These are phyloP conservation scores for Dromas ardeola DNA, from an alignment of 2,113 vertebrate species.

Conservation along the genomic window DNA sequence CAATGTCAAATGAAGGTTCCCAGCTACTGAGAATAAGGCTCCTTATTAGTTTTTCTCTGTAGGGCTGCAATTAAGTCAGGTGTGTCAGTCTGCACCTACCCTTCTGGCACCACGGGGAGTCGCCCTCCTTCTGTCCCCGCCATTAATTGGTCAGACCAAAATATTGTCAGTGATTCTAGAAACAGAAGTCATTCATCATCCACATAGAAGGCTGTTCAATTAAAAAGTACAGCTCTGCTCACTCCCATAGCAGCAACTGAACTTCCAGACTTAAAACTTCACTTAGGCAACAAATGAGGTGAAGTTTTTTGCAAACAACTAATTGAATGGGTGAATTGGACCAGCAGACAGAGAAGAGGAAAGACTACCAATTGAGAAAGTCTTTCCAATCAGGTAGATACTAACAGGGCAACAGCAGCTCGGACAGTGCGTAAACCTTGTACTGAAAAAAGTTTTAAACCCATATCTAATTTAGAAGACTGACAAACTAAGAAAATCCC, in stretches of 20 bases:
- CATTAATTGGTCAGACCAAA: neutral
- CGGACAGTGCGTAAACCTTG: fast-evolving
- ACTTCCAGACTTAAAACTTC: neutral
- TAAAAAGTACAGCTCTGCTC: neutral
- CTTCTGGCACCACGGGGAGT: neutral
- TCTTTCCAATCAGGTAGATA: neutral
- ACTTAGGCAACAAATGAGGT: neutral
- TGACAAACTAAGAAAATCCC: neutral
- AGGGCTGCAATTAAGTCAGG: neutral
- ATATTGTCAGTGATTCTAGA: neutral
- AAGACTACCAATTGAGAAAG: neutral
- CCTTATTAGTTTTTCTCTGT: neutral
- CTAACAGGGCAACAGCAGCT: neutral
- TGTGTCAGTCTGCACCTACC: neutral
- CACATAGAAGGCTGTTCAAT: fast-evolving
- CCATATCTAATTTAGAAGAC: neutral
- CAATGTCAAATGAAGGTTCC: neutral
- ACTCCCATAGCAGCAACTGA: neutral
- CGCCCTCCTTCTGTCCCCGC: neutral
- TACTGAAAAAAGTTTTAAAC: neutral
- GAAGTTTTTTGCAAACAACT: neutral
- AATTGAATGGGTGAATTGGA: neutral
- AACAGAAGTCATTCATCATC: neutral
- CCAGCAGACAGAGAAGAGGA: neutral
- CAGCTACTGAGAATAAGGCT: neutral